A percentile compares a stretch with the other conserved stretches of the same genome.
Conservation (phyloP, 2,797 vertebrate species). For the Forpus xanthops region DNA sequence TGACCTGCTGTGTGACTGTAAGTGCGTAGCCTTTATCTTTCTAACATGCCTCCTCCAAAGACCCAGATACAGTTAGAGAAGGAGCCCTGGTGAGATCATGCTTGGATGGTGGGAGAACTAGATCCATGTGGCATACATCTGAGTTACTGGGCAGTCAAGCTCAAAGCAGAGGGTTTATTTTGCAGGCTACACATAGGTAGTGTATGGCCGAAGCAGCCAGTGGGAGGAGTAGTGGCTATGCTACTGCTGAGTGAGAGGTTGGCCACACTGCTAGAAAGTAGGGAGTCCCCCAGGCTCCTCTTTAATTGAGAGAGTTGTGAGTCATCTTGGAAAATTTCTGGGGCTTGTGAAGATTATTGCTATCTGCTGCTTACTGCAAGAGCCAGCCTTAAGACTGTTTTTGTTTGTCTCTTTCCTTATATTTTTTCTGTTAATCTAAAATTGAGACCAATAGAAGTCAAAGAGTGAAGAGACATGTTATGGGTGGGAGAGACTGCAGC, state of each 20-base stretch:
- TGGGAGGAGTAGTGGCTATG: not conserved
- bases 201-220: not conserved
- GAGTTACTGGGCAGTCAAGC: not conserved
- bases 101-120: not conserved
- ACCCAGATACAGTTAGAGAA: not conserved
- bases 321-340: not conserved
- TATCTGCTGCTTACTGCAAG: not conserved
- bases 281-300: not conserved
- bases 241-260: not conserved
- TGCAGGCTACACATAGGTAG: rapidly evolving
- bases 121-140: not conserved
- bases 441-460: not conserved
- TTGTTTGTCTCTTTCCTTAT: not conserved
- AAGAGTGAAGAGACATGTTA: not conserved
- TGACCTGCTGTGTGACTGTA: not conserved
- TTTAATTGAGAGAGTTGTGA: not conserved
- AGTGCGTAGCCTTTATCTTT: not conserved
- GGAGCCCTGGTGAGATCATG: not conserved
- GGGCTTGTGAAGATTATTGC: not conserved
- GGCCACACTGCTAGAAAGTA: not conserved
- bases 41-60: not conserved
- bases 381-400: not conserved
- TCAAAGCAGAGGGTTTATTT: not conserved
- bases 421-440: not conserved
- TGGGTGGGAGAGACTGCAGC: not conserved